Percentiles rank a stretch among this genome's conserved stretches.
Conservation (phyloP, 2,888 invertebrate species). For the Rhagium mordax region DNA sequence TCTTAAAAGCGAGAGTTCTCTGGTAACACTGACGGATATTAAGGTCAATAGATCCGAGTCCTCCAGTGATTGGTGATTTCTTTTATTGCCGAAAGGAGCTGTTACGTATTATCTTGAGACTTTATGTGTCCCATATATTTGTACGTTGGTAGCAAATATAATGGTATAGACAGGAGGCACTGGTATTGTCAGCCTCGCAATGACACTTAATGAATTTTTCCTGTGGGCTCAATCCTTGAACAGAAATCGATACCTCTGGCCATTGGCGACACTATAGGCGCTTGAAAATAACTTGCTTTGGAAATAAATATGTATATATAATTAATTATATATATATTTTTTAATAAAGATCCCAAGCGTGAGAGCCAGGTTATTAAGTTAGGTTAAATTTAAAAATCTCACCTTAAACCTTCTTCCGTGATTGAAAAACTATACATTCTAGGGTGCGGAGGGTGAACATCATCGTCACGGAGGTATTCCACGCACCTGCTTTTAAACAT, state of each 20-base stretch:
- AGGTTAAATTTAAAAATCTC: neutral
- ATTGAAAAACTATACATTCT: too few relatives aligned
- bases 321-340: too few relatives aligned
- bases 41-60: neutral
- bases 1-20: neutral
- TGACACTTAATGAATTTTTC: neutral
- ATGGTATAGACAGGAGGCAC: neutral
- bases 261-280: neutral
- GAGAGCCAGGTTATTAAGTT: too few relatives aligned
- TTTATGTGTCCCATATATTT: neutral
- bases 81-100: neutral
- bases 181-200: neutral
- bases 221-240: neutral
- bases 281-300: too few relatives aligned
- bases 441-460: too few relatives aligned
- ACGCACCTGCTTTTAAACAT: too few relatives aligned
- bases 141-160: neutral
- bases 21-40: neutral
- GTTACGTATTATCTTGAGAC: neutral
- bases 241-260: neutral
- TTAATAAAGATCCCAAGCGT: too few relatives aligned
- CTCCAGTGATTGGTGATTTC: neutral
- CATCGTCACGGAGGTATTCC: too few relatives aligned
- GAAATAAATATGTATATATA: too few relatives aligned
- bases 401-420: neutral